Conservation (phyloP, 2,888 invertebrate genomes). For the Andrena marginata region DNA sequence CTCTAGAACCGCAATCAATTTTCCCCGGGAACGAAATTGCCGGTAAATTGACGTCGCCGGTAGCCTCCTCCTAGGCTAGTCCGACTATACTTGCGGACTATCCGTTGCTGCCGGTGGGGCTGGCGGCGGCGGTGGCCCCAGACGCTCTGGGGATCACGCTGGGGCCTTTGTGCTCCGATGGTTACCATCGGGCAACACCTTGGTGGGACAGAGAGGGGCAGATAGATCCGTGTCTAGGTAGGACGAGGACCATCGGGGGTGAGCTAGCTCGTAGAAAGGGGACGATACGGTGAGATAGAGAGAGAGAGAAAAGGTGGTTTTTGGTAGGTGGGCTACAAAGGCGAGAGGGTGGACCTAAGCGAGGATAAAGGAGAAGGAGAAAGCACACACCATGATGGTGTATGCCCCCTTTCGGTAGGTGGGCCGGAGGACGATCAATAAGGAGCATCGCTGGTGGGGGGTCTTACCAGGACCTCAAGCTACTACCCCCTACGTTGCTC, state of each 20-base stretch:
- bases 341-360: constrained; percentile 82
- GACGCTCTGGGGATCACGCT: constrained; percentile 70
- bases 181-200: constrained; percentile 69
- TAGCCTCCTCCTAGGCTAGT: constrained; percentile 57
- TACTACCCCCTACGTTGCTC: constrained; percentile 77
- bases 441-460: constrained; percentile 83
- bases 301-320: constrained; percentile 78
- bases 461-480: constrained; percentile 84
- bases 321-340: constrained; percentile 82
- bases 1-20: constrained; percentile 73
- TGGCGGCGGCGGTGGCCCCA: constrained; percentile 57
- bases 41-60: constrained; percentile 72
- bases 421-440: constrained; percentile 85
- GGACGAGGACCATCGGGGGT: constrained; percentile 34
- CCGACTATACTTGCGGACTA: constrained; percentile 71
- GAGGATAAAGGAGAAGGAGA: constrained; percentile 81
- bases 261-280: constrained; percentile 30
- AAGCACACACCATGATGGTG: constrained; percentile 75
- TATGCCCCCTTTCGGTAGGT: constrained; percentile 76
- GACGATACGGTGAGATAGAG: constrained; percentile 35
- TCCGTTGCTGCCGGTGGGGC: constrained; percentile 42
- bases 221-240: constrained; percentile 36
- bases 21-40: constrained; percentile 75
- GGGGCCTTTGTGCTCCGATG: constrained; percentile 71
- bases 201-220: constrained; percentile 41